Conservation (phyloP, 2,888 invertebrate species). For the Aphidius colemani region DNA sequence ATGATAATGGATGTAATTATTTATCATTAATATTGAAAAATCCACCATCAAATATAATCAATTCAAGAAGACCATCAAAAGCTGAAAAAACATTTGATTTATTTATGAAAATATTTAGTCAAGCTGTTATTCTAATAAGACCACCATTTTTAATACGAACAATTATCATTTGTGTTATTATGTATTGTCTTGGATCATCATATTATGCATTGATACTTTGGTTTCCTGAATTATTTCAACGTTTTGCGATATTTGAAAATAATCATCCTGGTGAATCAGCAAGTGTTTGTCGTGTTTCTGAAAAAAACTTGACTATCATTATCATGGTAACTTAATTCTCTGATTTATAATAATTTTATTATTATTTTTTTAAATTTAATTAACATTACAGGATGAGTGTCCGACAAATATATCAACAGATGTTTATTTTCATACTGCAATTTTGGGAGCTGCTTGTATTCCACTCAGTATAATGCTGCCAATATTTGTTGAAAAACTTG, state of each 20-base stretch:
- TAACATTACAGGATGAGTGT: conserved; percentile 59
- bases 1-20: conserved; percentile 26
- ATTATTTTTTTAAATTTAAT: neutral
- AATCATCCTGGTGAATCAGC: conserved; percentile 70
- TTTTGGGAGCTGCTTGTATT: conserved; percentile 76
- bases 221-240: conserved; percentile 84
- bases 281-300: conserved; percentile 75
- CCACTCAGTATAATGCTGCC: conserved; percentile 77
- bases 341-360: neutral
- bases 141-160: conserved; percentile 76
- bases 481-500: conserved; percentile 74
- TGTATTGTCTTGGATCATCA: conserved; percentile 81
- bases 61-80: neutral
- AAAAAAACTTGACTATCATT: neutral
- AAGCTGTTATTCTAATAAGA: conserved; percentile 72
- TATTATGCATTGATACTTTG: conserved; percentile 89
- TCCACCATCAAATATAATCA: neutral
- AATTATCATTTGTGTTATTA: conserved; percentile 74
- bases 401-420: conserved; percentile 67
- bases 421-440: conserved; percentile 74
- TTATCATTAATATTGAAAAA: conserved; percentile 15
- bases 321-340: neutral
- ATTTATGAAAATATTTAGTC: conserved; percentile 67
- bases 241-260: conserved; percentile 75
- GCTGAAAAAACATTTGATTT: conserved; percentile 2